Evolutionary conservation across 1,140 invertebrate genomes (phyloP), one percentile per base, ranked within the genome.

Genomic region (Orchesella cincta): DNA sequence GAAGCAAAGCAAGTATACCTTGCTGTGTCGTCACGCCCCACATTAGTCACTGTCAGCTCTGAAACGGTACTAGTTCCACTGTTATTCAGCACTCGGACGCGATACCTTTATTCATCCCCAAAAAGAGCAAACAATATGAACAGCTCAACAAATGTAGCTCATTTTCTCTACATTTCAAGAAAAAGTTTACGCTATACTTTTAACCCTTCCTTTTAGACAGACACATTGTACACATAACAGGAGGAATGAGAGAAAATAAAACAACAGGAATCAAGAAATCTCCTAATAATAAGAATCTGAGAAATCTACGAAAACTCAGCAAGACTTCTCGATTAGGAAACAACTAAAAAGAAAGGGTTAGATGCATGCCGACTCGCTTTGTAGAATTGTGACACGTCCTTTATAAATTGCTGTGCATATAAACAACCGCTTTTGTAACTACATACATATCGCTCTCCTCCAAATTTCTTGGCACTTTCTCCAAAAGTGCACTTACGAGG

Each of bases 1-100:
- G 81, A 57, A 29, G 81, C 83, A 14, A 76, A 67, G 74, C 84
- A 84, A 33, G 80, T 73, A 79, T 83, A 84, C 18, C 78, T 77
- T 14, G 80, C 82, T 2, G 75, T 78, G 35, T 83, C 81, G 28
- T 82, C 75, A 33, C 84, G 83, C 76, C 85, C 83, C n/a, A 88
- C 85, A 78, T 85, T 85, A 39, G 83, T 80, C 29, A 88, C 84
- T 51, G 83, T 84, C 16, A 88, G 83, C 0, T 81, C 80, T 1
- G 80, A 81, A n/a, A 78, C 57, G 57, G 79, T 51, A 28, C 73
- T 54, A 14, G n/a, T 76, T 20, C 35, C 29, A 62, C 72, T 79
- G 54, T 35, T 75, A 67, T 81, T 81, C 51, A 79, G 28, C 18
- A 74, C 77, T 34, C 76, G 78, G 33, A 81, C 51, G 31, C 77